phyloP scores from a whole-genome alignment of 2,113 vertebrate genomes.

The Sakesphorus luctuosus region DNA sequence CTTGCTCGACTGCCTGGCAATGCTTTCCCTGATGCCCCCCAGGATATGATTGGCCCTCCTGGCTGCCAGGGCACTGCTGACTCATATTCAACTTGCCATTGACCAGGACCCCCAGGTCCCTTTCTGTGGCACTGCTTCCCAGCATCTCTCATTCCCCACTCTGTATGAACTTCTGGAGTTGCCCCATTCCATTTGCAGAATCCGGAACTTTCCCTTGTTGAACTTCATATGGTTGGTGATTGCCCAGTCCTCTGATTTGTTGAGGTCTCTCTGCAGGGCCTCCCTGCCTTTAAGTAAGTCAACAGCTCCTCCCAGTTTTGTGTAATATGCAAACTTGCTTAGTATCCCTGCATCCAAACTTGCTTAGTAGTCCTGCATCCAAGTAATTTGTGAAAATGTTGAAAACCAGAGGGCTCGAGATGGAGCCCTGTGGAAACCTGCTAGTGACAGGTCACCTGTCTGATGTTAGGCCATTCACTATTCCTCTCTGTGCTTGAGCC shows the following conservation, averaged over 20 bases:
- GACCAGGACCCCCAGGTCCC: not conserved
- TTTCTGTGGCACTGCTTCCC: not conserved
- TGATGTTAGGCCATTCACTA: not conserved
- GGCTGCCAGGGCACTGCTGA: not conserved
- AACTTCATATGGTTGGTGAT: not conserved
- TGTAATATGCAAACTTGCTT: not conserved
- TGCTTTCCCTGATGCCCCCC: not conserved
- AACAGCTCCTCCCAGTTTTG: not conserved
- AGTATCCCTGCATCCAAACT: too few species aligned
- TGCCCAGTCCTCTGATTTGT: not conserved
- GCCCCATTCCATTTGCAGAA: not conserved
- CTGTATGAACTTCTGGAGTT: not conserved
- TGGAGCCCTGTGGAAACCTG: not conserved
- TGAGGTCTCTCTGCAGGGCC: not conserved
- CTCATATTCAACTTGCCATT: not conserved
- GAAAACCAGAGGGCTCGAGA: not conserved
- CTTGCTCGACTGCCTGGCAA: not conserved
- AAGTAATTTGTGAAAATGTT: not conserved
- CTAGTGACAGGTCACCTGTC: not conserved
- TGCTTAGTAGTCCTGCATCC: not conserved
- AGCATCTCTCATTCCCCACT: not conserved
- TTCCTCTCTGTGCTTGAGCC: not conserved
- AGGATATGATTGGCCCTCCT: not conserved
- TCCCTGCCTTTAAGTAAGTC: not conserved
- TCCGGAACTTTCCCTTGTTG: not conserved